Evolutionary conservation across 1,140 invertebrate species (phyloP).

Genomic region (Ceratosolen solmsi): DNA sequence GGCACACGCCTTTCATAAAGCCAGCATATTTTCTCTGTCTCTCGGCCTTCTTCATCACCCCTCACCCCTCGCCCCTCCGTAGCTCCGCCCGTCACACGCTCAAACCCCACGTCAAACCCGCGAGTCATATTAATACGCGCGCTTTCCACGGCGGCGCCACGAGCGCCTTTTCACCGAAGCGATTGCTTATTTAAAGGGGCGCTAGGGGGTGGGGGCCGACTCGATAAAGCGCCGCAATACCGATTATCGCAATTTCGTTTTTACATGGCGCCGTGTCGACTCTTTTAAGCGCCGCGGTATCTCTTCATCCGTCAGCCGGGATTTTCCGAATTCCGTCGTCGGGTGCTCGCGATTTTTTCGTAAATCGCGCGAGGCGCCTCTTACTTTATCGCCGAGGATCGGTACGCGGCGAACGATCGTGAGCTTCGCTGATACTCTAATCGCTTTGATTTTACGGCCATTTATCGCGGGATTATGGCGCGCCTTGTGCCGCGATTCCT

Average conservation of each 20-base stretch:
- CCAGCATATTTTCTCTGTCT: neutral
- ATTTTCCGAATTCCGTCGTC: slow-evolving; percentile 36
- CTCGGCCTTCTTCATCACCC: neutral
- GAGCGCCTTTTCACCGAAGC: too few relatives aligned
- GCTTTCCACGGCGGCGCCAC: neutral
- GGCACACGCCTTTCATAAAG: slow-evolving; percentile 24
- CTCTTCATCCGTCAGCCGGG: slow-evolving; percentile 33
- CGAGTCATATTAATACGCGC: neutral
- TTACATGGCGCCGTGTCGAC: neutral
- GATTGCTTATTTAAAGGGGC: too few relatives aligned
- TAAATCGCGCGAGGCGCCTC: neutral
- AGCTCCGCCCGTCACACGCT: neutral
- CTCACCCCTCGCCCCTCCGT: neutral
- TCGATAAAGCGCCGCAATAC: slow-evolving; percentile 42
- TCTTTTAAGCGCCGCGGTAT: slow-evolving; percentile 16
- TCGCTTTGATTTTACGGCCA: slow-evolving; percentile 11
- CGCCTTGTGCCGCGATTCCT: neutral
- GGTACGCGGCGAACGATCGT: neutral
- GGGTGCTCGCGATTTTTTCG: neutral
- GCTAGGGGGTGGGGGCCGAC: too few relatives aligned
- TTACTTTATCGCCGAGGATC: slow-evolving; percentile 21
- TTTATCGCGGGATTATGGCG: neutral
- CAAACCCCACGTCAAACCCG: neutral
- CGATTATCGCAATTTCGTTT: slow-evolving; percentile 46
- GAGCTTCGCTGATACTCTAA: neutral